These are phyloP conservation scores for Turritopsis dohrnii DNA, from an alignment of 30 jellyfish, hydroid and myxozoan genomes.

Conservation along the genomic window DNA sequence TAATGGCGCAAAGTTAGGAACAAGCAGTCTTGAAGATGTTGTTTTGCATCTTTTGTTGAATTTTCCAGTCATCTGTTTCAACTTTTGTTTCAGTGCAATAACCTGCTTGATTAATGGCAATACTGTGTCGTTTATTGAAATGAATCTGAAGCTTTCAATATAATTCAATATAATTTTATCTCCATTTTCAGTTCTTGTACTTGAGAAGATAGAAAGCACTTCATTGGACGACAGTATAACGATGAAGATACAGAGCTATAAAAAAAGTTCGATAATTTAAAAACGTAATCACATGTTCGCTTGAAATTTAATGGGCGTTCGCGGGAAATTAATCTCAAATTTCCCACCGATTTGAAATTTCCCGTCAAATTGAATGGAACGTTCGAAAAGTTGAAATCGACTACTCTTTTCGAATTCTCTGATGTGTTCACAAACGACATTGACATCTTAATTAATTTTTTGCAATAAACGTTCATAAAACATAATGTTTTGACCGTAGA, in stretches of 20 bases:
- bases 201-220: not conserved
- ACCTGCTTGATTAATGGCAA: not conserved
- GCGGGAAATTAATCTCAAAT: too few species aligned
- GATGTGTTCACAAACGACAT: too few species aligned
- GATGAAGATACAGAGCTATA: not conserved
- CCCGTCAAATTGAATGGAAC: too few species aligned
- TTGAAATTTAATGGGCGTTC: too few species aligned
- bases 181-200: not conserved
- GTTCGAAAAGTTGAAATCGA: too few species aligned
- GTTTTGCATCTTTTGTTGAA: not conserved
- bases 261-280: too few species aligned
- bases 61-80: not conserved
- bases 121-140: not conserved
- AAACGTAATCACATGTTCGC: too few species aligned
- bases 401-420: too few species aligned
- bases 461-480: too few species aligned
- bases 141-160: not conserved
- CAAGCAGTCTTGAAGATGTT: not conserved
- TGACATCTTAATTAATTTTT: too few species aligned
- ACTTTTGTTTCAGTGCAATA: not conserved
- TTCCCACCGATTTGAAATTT: too few species aligned
- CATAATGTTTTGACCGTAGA: too few species aligned
- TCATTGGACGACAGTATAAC: not conserved
- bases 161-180: not conserved
- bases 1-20: not conserved